Conservation (phyloP, 2,888 invertebrate genomes). For the Orgyia antiqua region DNA sequence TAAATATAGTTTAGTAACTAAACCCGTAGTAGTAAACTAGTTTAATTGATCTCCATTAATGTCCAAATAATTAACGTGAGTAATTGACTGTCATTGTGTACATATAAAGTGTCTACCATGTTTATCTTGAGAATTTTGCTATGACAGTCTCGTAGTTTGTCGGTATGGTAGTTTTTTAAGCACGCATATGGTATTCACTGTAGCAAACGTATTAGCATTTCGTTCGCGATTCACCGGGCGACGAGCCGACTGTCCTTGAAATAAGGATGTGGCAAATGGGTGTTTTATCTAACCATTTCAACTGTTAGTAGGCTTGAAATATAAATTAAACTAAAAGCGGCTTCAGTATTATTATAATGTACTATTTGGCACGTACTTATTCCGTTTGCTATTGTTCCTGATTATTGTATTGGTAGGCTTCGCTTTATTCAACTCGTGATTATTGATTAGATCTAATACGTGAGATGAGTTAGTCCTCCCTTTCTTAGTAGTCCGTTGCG, state of each 20-base stretch:
- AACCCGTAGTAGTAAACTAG: no score
- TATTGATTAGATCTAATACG: constrained; percentile 26
- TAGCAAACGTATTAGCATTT: constrained; percentile 68
- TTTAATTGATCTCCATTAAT: constrained; percentile 24
- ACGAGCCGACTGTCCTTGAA: constrained; percentile 60
- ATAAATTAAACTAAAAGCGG: constrained; percentile 21
- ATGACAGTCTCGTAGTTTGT: constrained; percentile 31
- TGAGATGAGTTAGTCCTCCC: constrained; percentile 21
- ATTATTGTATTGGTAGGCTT: constrained; percentile 27
- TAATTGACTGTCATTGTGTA: constrained; percentile 37
- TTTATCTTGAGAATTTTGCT: constrained; percentile 48
- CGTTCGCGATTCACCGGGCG: constrained; percentile 49
- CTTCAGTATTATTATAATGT: constrained; percentile 23
- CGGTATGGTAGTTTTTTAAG: constrained; percentile 47
- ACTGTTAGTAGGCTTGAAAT: constrained; percentile 33
- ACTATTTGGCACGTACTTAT: constrained; percentile 29
- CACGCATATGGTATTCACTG: constrained; percentile 65
- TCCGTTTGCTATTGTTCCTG: constrained; percentile 23
- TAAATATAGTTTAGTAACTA: constrained; percentile 11
- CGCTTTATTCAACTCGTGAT: constrained; percentile 32
- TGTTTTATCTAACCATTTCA: constrained; percentile 50
- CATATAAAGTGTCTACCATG: constrained; percentile 30
- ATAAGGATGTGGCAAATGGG: constrained; percentile 66
- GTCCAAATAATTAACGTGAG: constrained; percentile 38
- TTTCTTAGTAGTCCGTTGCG: no score